Conservation (phyloP, 2,888 invertebrate genomes). For the Acleris holmiana region DNA sequence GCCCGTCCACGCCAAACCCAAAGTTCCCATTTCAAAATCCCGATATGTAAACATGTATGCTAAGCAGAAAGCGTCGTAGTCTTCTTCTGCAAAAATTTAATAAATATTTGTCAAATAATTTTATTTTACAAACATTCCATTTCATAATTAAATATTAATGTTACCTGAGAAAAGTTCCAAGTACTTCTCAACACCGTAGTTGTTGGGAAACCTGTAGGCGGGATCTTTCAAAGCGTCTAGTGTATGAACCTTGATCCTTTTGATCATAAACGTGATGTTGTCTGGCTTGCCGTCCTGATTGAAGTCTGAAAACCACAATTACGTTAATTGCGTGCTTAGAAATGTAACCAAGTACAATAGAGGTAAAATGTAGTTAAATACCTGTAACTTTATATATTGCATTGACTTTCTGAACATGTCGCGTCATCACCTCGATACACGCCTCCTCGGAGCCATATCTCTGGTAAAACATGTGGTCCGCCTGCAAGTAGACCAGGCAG, state of each 20-base stretch:
- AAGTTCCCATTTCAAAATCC: constrained; percentile 97
- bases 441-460: constrained; percentile 97
- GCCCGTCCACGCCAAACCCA: constrained; percentile 99
- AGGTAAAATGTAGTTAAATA: constrained; percentile 57
- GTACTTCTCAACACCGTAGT: constrained; percentile 99
- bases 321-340: constrained; percentile 37
- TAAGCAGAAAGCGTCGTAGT: constrained; percentile 99
- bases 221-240: constrained; percentile 93
- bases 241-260: constrained; percentile 97
- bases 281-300: constrained; percentile 96
- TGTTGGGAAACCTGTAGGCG: constrained; percentile 94
- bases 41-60: constrained; percentile 99
- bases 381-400: constrained; percentile 93
- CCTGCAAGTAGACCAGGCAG: constrained; percentile 97
- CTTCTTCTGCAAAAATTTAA: constrained; percentile 90
- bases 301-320: constrained; percentile 88
- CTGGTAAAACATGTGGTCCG: constrained; percentile 97
- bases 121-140: constrained; percentile 36
- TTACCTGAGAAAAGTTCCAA: constrained; percentile 97
- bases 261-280: constrained; percentile 98
- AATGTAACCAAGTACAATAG: not conserved
- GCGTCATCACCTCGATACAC: constrained; percentile 97
- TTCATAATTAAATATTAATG: constrained; percentile 8
- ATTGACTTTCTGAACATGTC: constrained; percentile 97
- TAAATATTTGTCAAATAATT: constrained; percentile 44